Conservation (phyloP, 1,140 invertebrate species). For the Drosophila aff. region DNA sequence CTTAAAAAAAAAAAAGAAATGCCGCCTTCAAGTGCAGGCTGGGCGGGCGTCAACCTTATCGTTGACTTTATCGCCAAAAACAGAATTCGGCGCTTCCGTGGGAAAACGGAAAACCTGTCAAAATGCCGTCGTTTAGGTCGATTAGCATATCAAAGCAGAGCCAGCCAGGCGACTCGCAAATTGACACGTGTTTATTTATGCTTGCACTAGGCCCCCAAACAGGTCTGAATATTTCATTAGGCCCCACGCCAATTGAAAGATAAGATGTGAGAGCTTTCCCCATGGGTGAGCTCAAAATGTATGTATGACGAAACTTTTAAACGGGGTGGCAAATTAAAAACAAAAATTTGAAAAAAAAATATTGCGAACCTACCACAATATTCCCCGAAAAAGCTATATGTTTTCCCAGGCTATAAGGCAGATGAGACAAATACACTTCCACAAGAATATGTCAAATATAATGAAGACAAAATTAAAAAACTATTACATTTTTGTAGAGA, state of each 20-base stretch:
- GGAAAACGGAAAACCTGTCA: slow-evolving; percentile 81
- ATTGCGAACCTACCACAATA: slow-evolving; percentile 21
- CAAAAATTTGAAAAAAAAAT: not conserved
- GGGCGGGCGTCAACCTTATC: slow-evolving; percentile 35
- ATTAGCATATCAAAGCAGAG: slow-evolving; percentile 78
- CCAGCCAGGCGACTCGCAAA: slow-evolving; percentile 67
- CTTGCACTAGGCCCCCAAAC: slow-evolving; percentile 36
- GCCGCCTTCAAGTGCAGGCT: slow-evolving; percentile 24
- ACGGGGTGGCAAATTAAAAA: slow-evolving; percentile 16
- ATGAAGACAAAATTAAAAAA: too few species aligned
- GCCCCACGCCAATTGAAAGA: slow-evolving; percentile 66
- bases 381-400: not conserved
- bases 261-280: slow-evolving; percentile 52
- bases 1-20: not conserved
- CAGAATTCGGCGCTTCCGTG: slow-evolving; percentile 55
- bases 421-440: not conserved
- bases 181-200: slow-evolving; percentile 78
- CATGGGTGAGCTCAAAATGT: slow-evolving; percentile 14
- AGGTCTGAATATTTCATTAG: slow-evolving; percentile 74
- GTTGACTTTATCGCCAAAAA: slow-evolving; percentile 41
- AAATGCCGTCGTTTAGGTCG: slow-evolving; percentile 76
- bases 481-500: accelerated
- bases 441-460: not conserved
- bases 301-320: slow-evolving; percentile 6
- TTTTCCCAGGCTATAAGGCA: not conserved